Evolutionary conservation across 1,140 invertebrate species (phyloP).

Genomic region (Acyrthosiphon pisum): DNA sequence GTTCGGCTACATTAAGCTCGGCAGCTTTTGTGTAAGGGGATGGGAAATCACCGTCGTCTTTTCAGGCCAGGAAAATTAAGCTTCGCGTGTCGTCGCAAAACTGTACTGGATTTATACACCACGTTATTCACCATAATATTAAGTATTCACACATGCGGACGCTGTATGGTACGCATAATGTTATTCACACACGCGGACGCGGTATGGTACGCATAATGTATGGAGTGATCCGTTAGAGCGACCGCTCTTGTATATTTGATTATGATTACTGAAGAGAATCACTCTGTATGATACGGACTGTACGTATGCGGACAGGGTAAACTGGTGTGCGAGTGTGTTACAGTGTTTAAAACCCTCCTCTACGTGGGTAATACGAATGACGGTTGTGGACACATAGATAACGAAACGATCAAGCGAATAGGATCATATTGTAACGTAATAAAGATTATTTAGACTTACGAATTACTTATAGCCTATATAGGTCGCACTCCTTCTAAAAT

Average conservation of each 20-base stretch:
- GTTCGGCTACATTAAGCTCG: background rate
- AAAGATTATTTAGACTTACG: background rate
- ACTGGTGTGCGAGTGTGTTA: background rate
- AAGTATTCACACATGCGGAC: background rate
- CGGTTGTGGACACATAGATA: background rate
- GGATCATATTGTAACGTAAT: background rate
- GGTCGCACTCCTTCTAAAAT: background rate
- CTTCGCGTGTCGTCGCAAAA: background rate
- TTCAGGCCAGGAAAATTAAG: background rate
- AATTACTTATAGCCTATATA: background rate
- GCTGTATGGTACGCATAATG: no score
- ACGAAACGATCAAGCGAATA: background rate
- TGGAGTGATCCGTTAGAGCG: background rate
- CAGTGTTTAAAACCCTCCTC: background rate
- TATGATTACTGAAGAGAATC: background rate
- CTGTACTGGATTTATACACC: background rate
- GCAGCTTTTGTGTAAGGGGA: background rate
- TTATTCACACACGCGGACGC: background rate
- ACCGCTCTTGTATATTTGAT: background rate
- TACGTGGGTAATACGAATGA: background rate
- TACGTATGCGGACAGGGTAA: background rate
- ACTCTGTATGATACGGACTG: background rate
- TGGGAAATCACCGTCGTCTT: background rate
- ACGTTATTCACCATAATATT: background rate
- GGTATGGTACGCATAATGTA: background rate